Evolutionary conservation across 2,888 invertebrate species (phyloP).

Genomic region (Sinohyriopsis cumingii): DNA sequence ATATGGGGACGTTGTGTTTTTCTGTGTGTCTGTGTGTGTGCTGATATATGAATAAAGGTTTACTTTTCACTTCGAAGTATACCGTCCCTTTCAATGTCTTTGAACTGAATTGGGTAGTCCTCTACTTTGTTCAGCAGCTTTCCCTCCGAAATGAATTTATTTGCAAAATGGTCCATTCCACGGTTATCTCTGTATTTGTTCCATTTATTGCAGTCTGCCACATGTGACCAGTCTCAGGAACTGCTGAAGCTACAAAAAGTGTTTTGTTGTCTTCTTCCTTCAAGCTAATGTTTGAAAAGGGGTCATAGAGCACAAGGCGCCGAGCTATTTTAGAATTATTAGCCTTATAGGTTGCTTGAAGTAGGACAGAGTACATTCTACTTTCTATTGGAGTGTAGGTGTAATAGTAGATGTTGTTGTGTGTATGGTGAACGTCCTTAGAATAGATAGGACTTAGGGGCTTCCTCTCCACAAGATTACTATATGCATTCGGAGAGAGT

Average conservation of each 20-base stretch:
- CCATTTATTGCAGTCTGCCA: conserved; percentile 26
- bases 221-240: conserved; percentile 24
- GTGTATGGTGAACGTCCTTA: conserved; percentile 4
- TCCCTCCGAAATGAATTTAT: conserved; percentile 29
- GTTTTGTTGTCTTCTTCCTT: not conserved
- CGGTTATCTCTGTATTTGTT: conserved; percentile 11
- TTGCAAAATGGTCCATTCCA: conserved; percentile 47
- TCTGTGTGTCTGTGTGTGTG: too few relatives aligned
- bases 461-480: conserved; percentile 8
- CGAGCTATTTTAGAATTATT: conserved; percentile 5
- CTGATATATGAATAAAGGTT: not conserved
- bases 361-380: not conserved
- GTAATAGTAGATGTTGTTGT: too few relatives aligned
- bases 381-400: not conserved
- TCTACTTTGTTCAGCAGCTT: conserved; percentile 33
- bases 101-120: conserved; percentile 32
- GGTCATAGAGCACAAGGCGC: not conserved
- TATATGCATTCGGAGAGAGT: conserved; percentile 8
- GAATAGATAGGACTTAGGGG: conserved; percentile 9
- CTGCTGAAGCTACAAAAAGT: conserved; percentile 29
- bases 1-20: too few relatives aligned
- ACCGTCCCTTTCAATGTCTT: conserved; percentile 16
- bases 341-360: not conserved
- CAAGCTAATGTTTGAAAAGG: conserved; percentile 1
- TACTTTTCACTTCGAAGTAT: conserved; percentile 24